A percentile compares a stretch with the other conserved stretches of the same genome.
phyloP scores from a whole-genome alignment of 2,888 invertebrate genomes.

The Caenorhabditis afra region DNA sequence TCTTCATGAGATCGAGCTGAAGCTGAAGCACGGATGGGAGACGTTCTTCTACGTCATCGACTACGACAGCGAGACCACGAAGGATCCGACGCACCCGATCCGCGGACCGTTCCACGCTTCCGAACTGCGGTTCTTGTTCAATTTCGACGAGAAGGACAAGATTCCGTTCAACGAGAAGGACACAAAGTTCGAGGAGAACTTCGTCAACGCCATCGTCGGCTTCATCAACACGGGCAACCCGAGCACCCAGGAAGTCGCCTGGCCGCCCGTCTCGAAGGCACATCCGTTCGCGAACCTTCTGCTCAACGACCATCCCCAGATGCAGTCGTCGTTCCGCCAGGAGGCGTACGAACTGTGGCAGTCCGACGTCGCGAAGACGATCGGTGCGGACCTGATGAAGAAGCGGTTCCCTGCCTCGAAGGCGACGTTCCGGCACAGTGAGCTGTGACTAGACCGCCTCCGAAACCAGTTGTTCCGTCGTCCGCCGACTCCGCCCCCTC shows the following conservation, averaged over 20 bases:
- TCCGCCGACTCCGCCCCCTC: conserved; percentile 25
- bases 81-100: conserved; percentile 60
- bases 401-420: conserved; percentile 65
- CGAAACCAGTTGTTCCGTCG: conserved; percentile 23
- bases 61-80: conserved; percentile 60
- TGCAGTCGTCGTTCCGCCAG: conserved; percentile 43
- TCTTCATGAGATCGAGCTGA: conserved; percentile 69
- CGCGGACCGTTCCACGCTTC: conserved; percentile 64
- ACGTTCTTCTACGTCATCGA: conserved; percentile 66
- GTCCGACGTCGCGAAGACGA: conserved; percentile 49
- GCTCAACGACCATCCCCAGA: conserved; percentile 45
- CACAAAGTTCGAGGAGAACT: conserved; percentile 46
- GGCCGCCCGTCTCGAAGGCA: conserved; percentile 57
- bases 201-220: conserved; percentile 53
- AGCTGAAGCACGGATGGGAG: conserved; percentile 60
- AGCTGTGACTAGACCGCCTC: conserved; percentile 62
- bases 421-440: conserved; percentile 64
- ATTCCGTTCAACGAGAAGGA: conserved; percentile 64
- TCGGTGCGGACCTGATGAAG: conserved; percentile 58
- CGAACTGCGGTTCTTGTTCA: conserved; percentile 63
- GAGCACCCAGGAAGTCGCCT: conserved; percentile 31
- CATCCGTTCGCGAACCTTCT: conserved; percentile 51
- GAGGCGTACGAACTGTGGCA: conserved; percentile 65
- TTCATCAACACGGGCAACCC: conserved; percentile 64
- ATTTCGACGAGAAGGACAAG: conserved; percentile 55